Evolutionary conservation across 2,797 vertebrate species (phyloP).

Genomic region (Micrastur ruficollis): DNA sequence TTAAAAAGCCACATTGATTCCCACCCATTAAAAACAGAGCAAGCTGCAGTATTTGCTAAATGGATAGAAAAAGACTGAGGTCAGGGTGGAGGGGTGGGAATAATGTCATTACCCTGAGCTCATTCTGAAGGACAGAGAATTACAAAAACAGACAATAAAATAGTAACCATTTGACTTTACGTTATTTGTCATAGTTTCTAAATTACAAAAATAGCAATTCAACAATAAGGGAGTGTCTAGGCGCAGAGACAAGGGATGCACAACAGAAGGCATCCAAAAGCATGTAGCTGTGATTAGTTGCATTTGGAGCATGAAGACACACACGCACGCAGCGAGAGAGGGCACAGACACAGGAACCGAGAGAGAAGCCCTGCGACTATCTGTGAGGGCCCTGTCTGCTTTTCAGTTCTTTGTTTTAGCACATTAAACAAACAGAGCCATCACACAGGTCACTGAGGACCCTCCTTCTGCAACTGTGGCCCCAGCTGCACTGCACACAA

Average conservation of each 20-base stretch:
- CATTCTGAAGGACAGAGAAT: not conserved
- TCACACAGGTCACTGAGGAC: not conserved
- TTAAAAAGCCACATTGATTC: constrained; percentile 66
- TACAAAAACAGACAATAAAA: not conserved
- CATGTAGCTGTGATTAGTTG: constrained; percentile 5
- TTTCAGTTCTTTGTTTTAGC: constrained; percentile 37
- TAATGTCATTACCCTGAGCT: constrained; percentile 15
- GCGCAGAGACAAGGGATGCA: not conserved
- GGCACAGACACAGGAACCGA: not conserved
- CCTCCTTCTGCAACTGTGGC: constrained; percentile 29
- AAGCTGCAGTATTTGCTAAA: constrained; percentile 56
- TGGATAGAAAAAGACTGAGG: constrained; percentile 50
- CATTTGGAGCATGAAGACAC: constrained; percentile 51
- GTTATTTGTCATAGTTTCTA: not conserved
- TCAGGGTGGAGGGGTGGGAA: constrained; percentile 31
- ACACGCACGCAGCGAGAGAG: not conserved
- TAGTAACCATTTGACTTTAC: not conserved
- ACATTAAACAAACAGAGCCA: constrained; percentile 35
- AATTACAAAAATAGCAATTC: constrained; percentile 5
- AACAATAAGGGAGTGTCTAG: not conserved
- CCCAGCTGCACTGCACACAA: constrained; percentile 33
- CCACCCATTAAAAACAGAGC: constrained; percentile 57
- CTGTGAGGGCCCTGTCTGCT: not conserved
- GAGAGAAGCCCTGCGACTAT: not conserved
- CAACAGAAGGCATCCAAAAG: not conserved